A percentile compares a stretch with the other conserved stretches of the same genome.
phyloP scores from a whole-genome alignment of 2,888 invertebrate genomes.

The Leptopterna dolabrata region DNA sequence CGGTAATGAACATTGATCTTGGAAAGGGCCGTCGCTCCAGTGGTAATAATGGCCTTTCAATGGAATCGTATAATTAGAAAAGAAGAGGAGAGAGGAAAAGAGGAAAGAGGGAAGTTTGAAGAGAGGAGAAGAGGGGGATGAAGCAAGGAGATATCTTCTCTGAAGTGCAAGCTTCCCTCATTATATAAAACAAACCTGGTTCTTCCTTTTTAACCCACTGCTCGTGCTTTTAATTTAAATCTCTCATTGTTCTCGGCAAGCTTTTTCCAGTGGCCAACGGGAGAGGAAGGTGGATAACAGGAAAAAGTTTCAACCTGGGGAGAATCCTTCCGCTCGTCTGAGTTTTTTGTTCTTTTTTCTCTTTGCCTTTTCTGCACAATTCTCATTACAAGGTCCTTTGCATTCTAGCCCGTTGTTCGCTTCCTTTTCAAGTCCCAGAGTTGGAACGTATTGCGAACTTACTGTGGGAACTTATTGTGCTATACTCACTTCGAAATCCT shows the following conservation, averaged over 20 bases:
- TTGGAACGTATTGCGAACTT: background rate
- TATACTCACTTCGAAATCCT: too few relatives aligned
- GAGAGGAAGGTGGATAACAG: background rate
- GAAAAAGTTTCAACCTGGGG: slow-evolving; percentile 17
- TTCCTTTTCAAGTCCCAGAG: background rate
- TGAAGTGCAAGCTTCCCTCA: slow-evolving; percentile 47
- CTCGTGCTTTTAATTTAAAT: slow-evolving; percentile 46
- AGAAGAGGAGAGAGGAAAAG: slow-evolving; percentile 5
- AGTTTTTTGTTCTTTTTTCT: background rate
- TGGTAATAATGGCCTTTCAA: slow-evolving; percentile 51
- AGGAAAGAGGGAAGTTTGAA: background rate
- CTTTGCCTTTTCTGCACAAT: background rate
- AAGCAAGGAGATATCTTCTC: slow-evolving; percentile 46
- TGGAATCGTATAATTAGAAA: slow-evolving; percentile 53
- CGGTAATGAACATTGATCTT: slow-evolving; percentile 39
- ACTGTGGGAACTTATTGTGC: too few relatives aligned
- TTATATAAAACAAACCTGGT: slow-evolving; percentile 51
- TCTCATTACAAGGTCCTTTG: background rate
- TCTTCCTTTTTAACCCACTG: background rate
- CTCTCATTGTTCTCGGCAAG: slow-evolving; percentile 36
- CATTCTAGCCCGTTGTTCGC: background rate
- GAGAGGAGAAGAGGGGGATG: slow-evolving; percentile 4
- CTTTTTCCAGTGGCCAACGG: slow-evolving; percentile 12
- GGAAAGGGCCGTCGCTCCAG: background rate
- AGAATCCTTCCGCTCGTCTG: slow-evolving; percentile 11